These are phyloP conservation scores for Chloromyia formosa DNA, from an alignment of 2,888 invertebrate species.

Conservation along the genomic window DNA sequence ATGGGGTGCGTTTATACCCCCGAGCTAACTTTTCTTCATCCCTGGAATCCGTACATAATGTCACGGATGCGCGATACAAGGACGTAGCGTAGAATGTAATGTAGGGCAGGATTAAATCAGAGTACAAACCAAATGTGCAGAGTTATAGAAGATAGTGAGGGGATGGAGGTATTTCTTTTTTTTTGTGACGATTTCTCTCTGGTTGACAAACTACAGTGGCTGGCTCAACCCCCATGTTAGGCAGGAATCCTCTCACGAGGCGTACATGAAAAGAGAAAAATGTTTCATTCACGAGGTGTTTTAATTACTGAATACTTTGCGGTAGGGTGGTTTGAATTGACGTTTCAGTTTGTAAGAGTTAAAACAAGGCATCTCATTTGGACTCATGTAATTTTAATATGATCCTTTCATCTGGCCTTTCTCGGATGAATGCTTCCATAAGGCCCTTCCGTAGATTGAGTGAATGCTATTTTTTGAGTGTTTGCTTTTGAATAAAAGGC, in stretches of 20 bases:
- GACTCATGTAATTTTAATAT: neutral
- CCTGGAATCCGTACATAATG: neutral
- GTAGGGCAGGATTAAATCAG: slow-evolving; percentile 4
- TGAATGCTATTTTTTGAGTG: too few relatives aligned
- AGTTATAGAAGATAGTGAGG: neutral
- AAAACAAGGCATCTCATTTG: neutral
- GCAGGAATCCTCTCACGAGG: too few relatives aligned
- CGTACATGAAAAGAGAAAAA: too few relatives aligned
- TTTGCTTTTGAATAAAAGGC: too few relatives aligned
- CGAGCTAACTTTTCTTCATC: too few relatives aligned
- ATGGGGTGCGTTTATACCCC: neutral
- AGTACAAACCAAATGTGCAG: too few relatives aligned
- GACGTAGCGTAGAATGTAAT: slow-evolving; percentile 2
- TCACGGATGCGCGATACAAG: slow-evolving; percentile 10
- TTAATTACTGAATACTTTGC: neutral
- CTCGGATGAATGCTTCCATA: too few relatives aligned
- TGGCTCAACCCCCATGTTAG: too few relatives aligned
- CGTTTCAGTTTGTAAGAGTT: too few relatives aligned
- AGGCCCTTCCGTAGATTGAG: too few relatives aligned
- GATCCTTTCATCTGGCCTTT: too few relatives aligned
- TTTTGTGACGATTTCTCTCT: neutral
- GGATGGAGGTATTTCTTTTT: neutral
- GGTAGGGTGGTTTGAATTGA: too few relatives aligned
- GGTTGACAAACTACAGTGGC: neutral
- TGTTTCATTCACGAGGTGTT: slow-evolving; percentile 2